phyloP scores from a whole-genome alignment of 2,113 vertebrate genomes.

The Chrysemys picta region DNA sequence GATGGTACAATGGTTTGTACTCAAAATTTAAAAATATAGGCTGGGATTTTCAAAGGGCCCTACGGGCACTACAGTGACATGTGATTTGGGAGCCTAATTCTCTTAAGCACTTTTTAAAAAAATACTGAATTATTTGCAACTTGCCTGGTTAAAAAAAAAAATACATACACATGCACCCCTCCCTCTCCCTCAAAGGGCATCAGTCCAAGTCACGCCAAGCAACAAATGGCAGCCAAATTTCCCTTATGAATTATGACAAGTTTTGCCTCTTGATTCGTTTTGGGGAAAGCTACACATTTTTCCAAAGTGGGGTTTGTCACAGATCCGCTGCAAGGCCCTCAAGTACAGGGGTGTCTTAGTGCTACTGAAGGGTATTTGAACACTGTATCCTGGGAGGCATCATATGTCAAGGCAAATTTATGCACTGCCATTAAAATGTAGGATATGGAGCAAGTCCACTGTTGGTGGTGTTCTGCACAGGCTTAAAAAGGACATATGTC shows the following conservation, averaged over 20 bases:
- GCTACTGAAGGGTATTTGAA: constrained; percentile 54
- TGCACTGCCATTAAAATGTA: constrained; percentile 34
- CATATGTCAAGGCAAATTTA: constrained; percentile 20
- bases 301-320: constrained; percentile 64
- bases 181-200: background rate
- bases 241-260: constrained; percentile 38
- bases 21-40: background rate
- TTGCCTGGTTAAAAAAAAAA: background rate
- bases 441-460: background rate
- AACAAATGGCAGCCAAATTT: constrained; percentile 55
- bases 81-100: background rate
- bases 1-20: background rate
- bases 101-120: background rate
- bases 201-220: background rate
- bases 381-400: constrained; percentile 57
- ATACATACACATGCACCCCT: background rate
- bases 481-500: constrained; percentile 22
- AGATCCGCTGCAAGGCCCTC: constrained; percentile 48
- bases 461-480: background rate
- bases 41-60: background rate
- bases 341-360: constrained; percentile 42
- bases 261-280: constrained; percentile 7
- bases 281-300: constrained; percentile 42
- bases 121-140: background rate
- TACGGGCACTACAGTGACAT: background rate